Percentiles rank a stretch among this genome's conserved stretches.
phyloP scores from a whole-genome alignment of 2,797 vertebrate species.

The Gymnoscopelus braueri region DNA sequence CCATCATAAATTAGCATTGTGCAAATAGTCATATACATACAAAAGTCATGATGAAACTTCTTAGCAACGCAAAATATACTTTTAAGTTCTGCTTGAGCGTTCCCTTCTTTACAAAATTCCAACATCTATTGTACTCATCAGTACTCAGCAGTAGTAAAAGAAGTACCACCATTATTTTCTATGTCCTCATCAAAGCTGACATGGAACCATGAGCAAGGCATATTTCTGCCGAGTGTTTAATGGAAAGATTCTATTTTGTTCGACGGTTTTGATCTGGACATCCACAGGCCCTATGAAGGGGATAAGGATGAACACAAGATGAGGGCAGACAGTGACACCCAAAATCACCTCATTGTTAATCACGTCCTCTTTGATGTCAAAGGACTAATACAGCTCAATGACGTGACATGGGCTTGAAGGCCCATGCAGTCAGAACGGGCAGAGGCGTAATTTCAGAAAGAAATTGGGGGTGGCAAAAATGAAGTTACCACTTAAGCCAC shows the following conservation, averaged over 20 bases:
- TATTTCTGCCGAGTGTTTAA: slow-evolving; percentile 7
- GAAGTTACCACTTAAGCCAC: too few species aligned
- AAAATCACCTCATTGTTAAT: neutral
- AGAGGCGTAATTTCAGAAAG: too few species aligned
- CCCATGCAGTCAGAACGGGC: slow-evolving; percentile 8
- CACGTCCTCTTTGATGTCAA: neutral
- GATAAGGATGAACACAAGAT: slow-evolving; percentile 1
- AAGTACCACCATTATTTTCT: slow-evolving; percentile 37
- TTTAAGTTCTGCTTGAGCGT: slow-evolving; percentile 10
- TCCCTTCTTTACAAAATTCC: slow-evolving; percentile 4
- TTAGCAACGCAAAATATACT: slow-evolving; percentile 47
- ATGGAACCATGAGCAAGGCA: too few species aligned
- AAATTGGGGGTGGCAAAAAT: too few species aligned
- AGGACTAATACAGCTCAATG: neutral
- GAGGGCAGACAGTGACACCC: slow-evolving; percentile 1
- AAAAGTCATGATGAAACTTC: slow-evolving; percentile 53
- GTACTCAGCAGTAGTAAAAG: slow-evolving; percentile 29
- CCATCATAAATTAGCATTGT: slow-evolving; percentile 83
- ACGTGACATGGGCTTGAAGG: neutral
- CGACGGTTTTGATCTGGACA: slow-evolving; percentile 59
- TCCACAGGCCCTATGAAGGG: slow-evolving; percentile 24
- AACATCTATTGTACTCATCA: too few species aligned
- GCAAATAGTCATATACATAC: slow-evolving; percentile 73
- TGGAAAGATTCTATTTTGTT: slow-evolving; percentile 45
- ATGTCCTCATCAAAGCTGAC: slow-evolving; percentile 11